phyloP scores from a whole-genome alignment of 2,113 vertebrate genomes.

The Anguilla rostrata region DNA sequence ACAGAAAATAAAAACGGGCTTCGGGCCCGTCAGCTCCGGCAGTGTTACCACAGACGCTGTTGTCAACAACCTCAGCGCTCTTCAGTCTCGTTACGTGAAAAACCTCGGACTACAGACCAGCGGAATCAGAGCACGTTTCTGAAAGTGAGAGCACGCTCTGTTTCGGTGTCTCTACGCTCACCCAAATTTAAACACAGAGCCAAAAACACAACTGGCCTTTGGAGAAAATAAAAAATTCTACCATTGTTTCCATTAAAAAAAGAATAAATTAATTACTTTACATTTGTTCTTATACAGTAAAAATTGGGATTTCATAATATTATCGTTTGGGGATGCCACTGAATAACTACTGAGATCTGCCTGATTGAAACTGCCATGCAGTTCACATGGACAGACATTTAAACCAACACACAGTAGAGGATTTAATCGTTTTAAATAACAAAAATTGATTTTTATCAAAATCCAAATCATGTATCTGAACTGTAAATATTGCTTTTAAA shows the following conservation, averaged over 20 bases:
- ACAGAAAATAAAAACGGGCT: background rate
- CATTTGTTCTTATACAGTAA: background rate
- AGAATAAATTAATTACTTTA: background rate
- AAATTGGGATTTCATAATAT: background rate
- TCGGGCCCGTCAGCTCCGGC: background rate
- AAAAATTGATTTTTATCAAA: slow-evolving; percentile 10
- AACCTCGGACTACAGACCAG: background rate
- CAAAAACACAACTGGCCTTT: background rate
- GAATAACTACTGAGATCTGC: background rate
- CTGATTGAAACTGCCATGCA: background rate
- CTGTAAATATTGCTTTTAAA: slow-evolving; percentile 37
- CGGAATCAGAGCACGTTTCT: background rate
- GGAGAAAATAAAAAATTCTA: background rate
- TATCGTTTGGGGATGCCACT: background rate
- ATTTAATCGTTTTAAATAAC: background rate
- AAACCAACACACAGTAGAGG: background rate
- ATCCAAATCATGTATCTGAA: background rate
- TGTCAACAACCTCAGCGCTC: background rate
- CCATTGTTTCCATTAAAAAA: background rate
- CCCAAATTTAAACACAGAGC: background rate
- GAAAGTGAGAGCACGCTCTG: background rate
- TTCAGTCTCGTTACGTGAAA: background rate
- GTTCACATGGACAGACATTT: background rate
- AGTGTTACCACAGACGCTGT: background rate
- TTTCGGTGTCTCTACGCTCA: background rate